phyloP scores from a whole-genome alignment of 2,888 invertebrate genomes.

The Cordilura impudica region DNA sequence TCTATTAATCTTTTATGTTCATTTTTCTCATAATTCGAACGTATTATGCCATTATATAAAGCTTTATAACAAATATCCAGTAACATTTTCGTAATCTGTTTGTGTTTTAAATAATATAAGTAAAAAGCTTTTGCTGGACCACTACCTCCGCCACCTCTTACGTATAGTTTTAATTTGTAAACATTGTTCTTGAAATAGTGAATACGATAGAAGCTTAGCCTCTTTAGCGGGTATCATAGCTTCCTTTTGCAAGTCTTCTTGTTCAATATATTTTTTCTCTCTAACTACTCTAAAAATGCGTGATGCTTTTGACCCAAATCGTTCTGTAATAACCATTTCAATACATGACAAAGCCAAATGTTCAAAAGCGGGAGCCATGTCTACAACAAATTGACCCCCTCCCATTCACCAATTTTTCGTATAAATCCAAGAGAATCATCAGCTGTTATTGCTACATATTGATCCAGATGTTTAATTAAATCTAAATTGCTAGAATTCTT shows the following conservation, averaged over 20 bases:
- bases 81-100: constrained; percentile 84
- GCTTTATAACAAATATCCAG: constrained; percentile 86
- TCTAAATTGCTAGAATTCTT: constrained; percentile 81
- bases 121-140: constrained; percentile 90
- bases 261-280: constrained; percentile 89
- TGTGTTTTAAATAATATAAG: constrained; percentile 86
- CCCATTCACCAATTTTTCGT: constrained; percentile 87
- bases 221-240: constrained; percentile 97
- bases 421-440: constrained; percentile 89
- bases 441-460: constrained; percentile 87
- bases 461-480: constrained; percentile 84
- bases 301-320: constrained; percentile 90
- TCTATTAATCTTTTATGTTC: constrained; percentile 89
- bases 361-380: constrained; percentile 84
- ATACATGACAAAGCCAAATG: constrained; percentile 84
- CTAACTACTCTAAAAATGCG: constrained; percentile 92
- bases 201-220: constrained; percentile 92
- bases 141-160: constrained; percentile 83
- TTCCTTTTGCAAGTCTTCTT: constrained; percentile 93
- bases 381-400: constrained; percentile 89
- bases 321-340: constrained; percentile 90
- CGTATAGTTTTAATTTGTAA: constrained; percentile 83
- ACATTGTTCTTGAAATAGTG: constrained; percentile 85
- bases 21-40: constrained; percentile 82
- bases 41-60: constrained; percentile 83